These are phyloP conservation scores for Axis porcinus DNA, from an alignment of 2,113 vertebrate genomes.

Conservation along the genomic window DNA sequence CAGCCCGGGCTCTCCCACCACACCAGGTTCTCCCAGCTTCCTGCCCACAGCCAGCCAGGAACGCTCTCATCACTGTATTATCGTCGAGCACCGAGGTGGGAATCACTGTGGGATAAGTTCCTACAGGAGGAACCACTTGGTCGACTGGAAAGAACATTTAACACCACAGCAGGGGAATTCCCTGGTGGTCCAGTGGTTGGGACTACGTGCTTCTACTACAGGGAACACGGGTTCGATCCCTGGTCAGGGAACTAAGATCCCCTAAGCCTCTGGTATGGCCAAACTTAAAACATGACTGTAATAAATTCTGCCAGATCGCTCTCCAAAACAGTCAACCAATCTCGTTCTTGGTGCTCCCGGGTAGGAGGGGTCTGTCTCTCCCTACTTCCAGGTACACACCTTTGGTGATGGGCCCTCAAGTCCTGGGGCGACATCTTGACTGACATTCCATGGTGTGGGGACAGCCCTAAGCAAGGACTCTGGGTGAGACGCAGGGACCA, in stretches of 20 bases:
- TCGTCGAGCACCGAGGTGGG: neutral
- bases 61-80: fast-evolving
- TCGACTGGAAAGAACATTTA: neutral
- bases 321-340: neutral
- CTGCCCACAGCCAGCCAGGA: neutral
- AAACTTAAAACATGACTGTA: neutral
- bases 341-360: neutral
- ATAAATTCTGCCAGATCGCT: neutral
- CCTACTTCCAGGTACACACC: too few species aligned
- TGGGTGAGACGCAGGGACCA: neutral
- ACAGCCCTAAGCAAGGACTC: neutral
- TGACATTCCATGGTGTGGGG: neutral
- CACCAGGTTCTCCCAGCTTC: neutral
- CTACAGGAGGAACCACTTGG: neutral
- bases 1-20: neutral
- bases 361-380: neutral
- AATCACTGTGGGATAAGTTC: neutral
- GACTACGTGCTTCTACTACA: neutral
- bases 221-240: neutral
- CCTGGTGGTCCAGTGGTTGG: neutral
- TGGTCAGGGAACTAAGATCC: neutral
- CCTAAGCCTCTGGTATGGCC: neutral
- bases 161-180: neutral
- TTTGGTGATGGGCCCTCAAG: neutral
- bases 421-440: neutral